Evolutionary conservation across 2,888 invertebrate species (phyloP).

Genomic region (Apocheima hispidaria): DNA sequence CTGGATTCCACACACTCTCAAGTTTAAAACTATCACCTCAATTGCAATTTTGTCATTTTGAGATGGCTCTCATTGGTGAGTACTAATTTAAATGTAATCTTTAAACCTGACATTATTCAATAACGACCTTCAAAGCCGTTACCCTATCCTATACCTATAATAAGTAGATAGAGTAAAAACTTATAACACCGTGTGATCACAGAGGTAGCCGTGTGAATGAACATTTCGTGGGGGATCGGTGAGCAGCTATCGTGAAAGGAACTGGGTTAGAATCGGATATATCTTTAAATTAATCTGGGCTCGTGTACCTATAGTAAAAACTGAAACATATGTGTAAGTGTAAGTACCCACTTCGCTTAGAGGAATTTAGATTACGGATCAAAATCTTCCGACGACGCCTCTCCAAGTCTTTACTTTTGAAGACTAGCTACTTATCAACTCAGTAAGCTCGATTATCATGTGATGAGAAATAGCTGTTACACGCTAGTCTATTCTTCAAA

Average conservation of each 20-base stretch:
- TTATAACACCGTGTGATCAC: constrained; percentile 39
- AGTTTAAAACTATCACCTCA: too few relatives aligned
- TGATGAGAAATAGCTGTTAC: neutral
- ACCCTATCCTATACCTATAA: neutral
- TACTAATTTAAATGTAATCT: too few relatives aligned
- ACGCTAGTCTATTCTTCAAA: neutral
- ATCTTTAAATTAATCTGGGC: constrained; percentile 34
- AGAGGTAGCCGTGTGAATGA: constrained; percentile 54
- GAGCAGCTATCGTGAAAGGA: constrained; percentile 57
- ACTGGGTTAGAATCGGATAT: constrained; percentile 60
- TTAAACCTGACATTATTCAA: too few relatives aligned
- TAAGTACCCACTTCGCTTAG: too few relatives aligned
- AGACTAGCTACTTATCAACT: neutral
- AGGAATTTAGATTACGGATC: neutral
- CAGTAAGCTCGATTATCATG: neutral
- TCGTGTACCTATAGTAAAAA: constrained; percentile 24
- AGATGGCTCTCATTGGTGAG: too few relatives aligned
- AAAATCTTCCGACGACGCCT: neutral
- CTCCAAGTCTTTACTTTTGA: neutral
- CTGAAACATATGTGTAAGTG: constrained; percentile 5
- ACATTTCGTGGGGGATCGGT: constrained; percentile 54
- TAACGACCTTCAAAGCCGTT: constrained; percentile 2
- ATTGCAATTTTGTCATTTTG: too few relatives aligned
- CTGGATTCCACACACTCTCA: too few relatives aligned
- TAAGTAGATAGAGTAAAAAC: constrained; percentile 11